These are phyloP conservation scores for Caerostris darwini DNA, from an alignment of 1,140 invertebrate genomes.

Conservation along the genomic window DNA sequence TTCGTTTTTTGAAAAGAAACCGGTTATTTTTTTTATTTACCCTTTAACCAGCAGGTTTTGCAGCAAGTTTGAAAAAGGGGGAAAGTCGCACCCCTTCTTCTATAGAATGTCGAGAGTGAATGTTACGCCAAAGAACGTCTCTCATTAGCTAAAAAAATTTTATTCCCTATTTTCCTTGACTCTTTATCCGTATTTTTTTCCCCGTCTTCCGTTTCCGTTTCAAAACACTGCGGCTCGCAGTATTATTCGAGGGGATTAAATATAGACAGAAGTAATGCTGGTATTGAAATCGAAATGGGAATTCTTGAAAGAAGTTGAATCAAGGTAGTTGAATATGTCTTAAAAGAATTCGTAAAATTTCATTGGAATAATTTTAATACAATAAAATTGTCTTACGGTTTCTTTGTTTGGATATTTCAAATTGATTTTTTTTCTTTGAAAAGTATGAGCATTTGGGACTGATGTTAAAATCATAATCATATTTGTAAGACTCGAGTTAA, in stretches of 20 bases:
- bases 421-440: too few relatives aligned
- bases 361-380: too few relatives aligned
- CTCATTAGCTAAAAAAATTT: constrained; percentile 66
- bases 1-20: constrained; percentile 54
- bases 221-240: neutral
- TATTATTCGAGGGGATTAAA: constrained; percentile 12
- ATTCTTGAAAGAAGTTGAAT: neutral
- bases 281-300: neutral
- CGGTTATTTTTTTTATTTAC: constrained; percentile 72
- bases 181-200: constrained; percentile 14
- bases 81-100: constrained; percentile 24
- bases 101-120: constrained; percentile 51
- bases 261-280: neutral
- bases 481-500: too few relatives aligned
- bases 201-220: neutral
- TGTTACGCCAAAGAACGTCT: constrained; percentile 59
- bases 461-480: too few relatives aligned
- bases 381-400: too few relatives aligned
- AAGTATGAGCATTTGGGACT: too few relatives aligned
- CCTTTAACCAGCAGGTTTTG: constrained; percentile 56
- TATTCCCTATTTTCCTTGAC: constrained; percentile 10
- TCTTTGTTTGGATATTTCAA: too few relatives aligned
- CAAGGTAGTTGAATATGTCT: neutral
- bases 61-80: constrained; percentile 19
- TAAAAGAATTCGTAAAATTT: too few relatives aligned